phyloP scores from a whole-genome alignment of 2,113 vertebrate genomes.

The Poeciliopsis prolifica region DNA sequence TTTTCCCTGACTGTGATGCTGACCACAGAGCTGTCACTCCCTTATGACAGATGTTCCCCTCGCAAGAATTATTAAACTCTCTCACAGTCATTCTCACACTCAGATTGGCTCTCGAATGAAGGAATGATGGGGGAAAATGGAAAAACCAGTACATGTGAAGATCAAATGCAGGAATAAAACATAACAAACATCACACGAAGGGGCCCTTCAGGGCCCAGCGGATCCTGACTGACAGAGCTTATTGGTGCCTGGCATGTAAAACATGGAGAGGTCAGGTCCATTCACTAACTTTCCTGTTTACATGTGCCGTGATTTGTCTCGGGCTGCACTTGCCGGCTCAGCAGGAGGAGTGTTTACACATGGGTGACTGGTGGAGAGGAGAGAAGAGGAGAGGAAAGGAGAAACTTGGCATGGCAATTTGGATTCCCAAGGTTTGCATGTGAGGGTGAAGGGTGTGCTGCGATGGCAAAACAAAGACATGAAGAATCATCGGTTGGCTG shows the following conservation, averaged over 20 bases:
- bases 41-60: slow-evolving; percentile 65
- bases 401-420: slow-evolving; percentile 27
- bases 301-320: slow-evolving; percentile 49
- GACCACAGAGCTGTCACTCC: slow-evolving; percentile 58
- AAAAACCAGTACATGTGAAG: slow-evolving; percentile 32
- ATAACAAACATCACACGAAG: slow-evolving; percentile 60
- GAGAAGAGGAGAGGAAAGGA: slow-evolving; percentile 10
- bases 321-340: slow-evolving; percentile 32
- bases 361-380: slow-evolving; percentile 47
- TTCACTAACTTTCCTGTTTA: slow-evolving; percentile 77
- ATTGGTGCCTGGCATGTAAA: slow-evolving; percentile 44
- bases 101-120: slow-evolving; percentile 25
- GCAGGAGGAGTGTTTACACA: slow-evolving; percentile 59
- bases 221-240: slow-evolving; percentile 61
- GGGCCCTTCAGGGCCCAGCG: slow-evolving; percentile 40
- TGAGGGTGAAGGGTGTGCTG: slow-evolving; percentile 30
- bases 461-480: slow-evolving; percentile 40
- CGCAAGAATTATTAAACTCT: slow-evolving; percentile 55
- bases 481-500: slow-evolving; percentile 14
- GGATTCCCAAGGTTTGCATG: slow-evolving; percentile 59
- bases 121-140: not conserved
- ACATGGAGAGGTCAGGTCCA: slow-evolving; percentile 41
- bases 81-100: slow-evolving; percentile 43
- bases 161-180: slow-evolving; percentile 55
- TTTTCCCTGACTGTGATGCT: slow-evolving; percentile 51